These are phyloP conservation scores for Plebejus anna DNA, from an alignment of 2,888 invertebrate genomes.

Conservation along the genomic window DNA sequence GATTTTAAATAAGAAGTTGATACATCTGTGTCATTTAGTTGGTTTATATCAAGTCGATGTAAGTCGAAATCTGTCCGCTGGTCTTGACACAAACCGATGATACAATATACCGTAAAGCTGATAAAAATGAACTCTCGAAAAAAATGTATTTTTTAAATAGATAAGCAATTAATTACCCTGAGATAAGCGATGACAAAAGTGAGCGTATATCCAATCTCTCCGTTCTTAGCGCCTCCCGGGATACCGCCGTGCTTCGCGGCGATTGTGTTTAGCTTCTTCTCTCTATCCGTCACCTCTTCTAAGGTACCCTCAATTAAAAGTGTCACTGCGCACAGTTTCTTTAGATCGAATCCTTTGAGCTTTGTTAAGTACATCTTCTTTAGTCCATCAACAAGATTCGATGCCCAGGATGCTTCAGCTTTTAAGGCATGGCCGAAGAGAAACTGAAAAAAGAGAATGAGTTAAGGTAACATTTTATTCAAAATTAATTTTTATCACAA, in stretches of 20 bases:
- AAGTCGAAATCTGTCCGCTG: too few species aligned
- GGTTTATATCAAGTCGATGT: too few species aligned
- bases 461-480: neutral
- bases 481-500: too few species aligned
- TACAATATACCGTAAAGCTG: too few species aligned
- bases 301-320: slow-evolving; percentile 92
- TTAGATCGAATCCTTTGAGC: slow-evolving; percentile 91
- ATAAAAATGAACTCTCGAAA: too few species aligned
- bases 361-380: slow-evolving; percentile 93
- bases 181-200: slow-evolving; percentile 99
- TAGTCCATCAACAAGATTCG: slow-evolving; percentile 86
- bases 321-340: slow-evolving; percentile 93
- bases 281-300: slow-evolving; percentile 82
- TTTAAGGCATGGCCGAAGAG: slow-evolving; percentile 92
- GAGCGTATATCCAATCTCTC: slow-evolving; percentile 96
- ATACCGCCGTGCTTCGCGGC: slow-evolving; percentile 89
- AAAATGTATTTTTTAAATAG: too few species aligned
- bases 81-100: too few species aligned
- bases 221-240: slow-evolving; percentile 95
- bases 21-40: too few species aligned
- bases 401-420: slow-evolving; percentile 80
- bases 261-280: slow-evolving; percentile 86
- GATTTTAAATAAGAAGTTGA: too few species aligned
- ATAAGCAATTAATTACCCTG: slow-evolving; percentile 55
- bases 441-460: slow-evolving; percentile 80